Evolutionary conservation across 2,888 invertebrate genomes (phyloP), one percentile per base, ranked within the genome.

Genomic region (Leptinotarsa juncta): DNA sequence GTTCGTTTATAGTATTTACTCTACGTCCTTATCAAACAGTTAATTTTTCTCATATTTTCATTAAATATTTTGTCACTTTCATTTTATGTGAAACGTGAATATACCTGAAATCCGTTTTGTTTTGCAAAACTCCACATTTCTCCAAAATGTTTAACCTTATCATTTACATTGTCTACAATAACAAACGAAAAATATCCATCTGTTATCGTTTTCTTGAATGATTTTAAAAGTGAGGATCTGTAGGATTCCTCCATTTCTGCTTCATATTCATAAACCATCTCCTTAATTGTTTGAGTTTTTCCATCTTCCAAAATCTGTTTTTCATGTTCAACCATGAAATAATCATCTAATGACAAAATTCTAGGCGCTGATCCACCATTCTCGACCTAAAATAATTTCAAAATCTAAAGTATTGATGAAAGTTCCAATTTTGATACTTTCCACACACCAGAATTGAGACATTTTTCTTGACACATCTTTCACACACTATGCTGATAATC

Each of bases 271-370:
- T 97, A 97, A 80, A 94, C 93, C 89, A 96, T 91, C 76, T 93
- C 93, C 90, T 93, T 93, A 70, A 90, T 87, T 85, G 86, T 90
- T 72, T 94, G 90, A 85, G 90, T 91, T 87, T 94, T 94, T 16
- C 95, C 95, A 77, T 94, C 94, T 78, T 92, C 90, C 4, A 92
- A 90, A 69, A 92, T 91, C 82, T 93, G 93, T 80, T 92, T 91
- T 87, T 96, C 96, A 75, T 93, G 92, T 88, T 96, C 96, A 75
- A 95, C 93, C 91, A 97, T 94, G 85, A 97, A 98, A 88, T 98
- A 98, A 88, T 98, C 98, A 87, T 98, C 98, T 76, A 98, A 91
- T 76, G 96, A 97, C 84, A 98, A 90, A 84, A 98, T 96, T 80
- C 98, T 91, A 0, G 96, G 97, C n/a, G 96, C 94, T 73, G 94